phyloP scores from a whole-genome alignment of 2,888 invertebrate species.

The Cantharis nigra region DNA sequence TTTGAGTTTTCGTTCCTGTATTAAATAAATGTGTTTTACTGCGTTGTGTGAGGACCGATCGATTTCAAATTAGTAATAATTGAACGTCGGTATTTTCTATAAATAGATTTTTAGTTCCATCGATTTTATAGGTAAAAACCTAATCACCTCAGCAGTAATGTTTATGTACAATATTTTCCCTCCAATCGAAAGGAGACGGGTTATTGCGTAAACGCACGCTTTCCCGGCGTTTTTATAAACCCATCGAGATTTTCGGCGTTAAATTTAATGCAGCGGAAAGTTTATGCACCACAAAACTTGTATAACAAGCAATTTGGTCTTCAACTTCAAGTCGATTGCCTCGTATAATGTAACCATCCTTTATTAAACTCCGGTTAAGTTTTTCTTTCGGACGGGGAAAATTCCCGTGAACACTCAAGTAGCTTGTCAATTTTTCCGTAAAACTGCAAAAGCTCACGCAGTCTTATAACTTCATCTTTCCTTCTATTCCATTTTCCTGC shows the following conservation, averaged over 20 bases:
- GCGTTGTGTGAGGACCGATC: neutral
- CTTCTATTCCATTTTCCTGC: no score
- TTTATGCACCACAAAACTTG: conserved; percentile 5
- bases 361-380: neutral
- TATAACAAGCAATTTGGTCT: conserved; percentile 9
- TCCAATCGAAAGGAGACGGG: neutral
- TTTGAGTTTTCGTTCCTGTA: neutral
- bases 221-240: neutral
- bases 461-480: neutral
- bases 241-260: neutral
- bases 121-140: neutral
- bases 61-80: conserved; percentile 6
- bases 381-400: neutral
- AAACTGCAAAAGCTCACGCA: neutral
- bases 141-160: neutral
- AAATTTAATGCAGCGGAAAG: neutral
- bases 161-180: neutral
- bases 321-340: neutral
- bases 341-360: neutral
- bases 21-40: neutral
- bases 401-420: neutral
- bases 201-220: neutral
- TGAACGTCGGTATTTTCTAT: conserved; percentile 1
- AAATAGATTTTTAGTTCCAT: conserved; percentile 3
- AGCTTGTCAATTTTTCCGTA: neutral